Conservation (phyloP, 2,113 vertebrate genomes). For the Benthochromis sp. region DNA sequence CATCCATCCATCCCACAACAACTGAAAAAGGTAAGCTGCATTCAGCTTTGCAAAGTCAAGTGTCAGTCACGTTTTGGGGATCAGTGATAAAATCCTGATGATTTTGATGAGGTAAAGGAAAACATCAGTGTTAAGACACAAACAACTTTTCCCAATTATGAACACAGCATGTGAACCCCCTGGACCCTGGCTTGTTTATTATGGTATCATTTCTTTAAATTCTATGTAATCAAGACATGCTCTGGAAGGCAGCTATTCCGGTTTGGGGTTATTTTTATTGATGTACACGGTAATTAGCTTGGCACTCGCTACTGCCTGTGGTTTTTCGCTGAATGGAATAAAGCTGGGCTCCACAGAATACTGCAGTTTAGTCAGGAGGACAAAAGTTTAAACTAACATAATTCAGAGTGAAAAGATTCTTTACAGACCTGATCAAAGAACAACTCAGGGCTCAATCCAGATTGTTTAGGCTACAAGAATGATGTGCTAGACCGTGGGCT, state of each 20-base stretch:
- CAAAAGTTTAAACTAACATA: slow-evolving; percentile 70
- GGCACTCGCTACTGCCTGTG: slow-evolving; percentile 67
- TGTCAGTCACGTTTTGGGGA: neutral
- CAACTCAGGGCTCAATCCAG: slow-evolving; percentile 21
- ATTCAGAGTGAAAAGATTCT: slow-evolving; percentile 30
- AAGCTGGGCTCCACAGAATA: slow-evolving; percentile 44
- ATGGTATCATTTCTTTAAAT: slow-evolving; percentile 62
- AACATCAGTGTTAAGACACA: slow-evolving; percentile 32
- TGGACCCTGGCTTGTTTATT: slow-evolving; percentile 53
- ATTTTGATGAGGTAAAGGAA: slow-evolving; percentile 61
- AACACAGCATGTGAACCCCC: slow-evolving; percentile 44
- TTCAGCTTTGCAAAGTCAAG: neutral
- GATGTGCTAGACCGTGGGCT: slow-evolving; percentile 43
- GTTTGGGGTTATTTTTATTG: slow-evolving; percentile 74
- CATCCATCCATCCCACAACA: neutral
- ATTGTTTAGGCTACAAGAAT: slow-evolving; percentile 60
- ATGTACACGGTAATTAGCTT: slow-evolving; percentile 73
- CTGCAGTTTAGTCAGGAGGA: slow-evolving; percentile 39
- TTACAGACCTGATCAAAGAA: slow-evolving; percentile 52
- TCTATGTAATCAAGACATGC: slow-evolving; percentile 68
- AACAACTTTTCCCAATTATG: slow-evolving; percentile 53
- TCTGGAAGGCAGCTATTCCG: slow-evolving; percentile 61
- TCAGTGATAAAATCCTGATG: slow-evolving; percentile 18
- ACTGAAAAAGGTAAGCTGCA: neutral
- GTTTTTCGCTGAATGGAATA: slow-evolving; percentile 63